phyloP scores from a whole-genome alignment of 2,797 vertebrate genomes.

The Mionectes olivaceus region DNA sequence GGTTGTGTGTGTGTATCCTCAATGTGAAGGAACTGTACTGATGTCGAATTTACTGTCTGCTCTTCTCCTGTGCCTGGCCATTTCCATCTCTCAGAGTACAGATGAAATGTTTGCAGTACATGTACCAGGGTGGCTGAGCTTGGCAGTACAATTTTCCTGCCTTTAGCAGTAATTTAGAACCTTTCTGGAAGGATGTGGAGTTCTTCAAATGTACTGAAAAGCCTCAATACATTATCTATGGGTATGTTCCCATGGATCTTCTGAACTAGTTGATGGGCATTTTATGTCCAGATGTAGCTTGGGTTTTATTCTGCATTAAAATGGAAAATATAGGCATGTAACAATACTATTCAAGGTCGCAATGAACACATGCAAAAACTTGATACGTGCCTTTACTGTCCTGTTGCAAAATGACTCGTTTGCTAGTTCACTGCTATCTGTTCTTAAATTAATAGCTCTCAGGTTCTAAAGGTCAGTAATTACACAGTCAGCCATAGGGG shows the following conservation, averaged over 20 bases:
- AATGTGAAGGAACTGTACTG: background rate
- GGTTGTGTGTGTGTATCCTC: accelerated
- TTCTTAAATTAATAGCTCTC: slow-evolving; percentile 63
- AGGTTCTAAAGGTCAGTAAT: slow-evolving; percentile 65
- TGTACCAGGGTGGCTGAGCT: background rate
- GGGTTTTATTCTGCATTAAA: background rate
- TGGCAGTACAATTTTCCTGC: background rate
- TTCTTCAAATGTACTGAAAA: background rate
- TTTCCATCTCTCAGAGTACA: background rate
- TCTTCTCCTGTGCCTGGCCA: background rate
- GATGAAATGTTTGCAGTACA: background rate
- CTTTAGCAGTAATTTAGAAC: background rate
- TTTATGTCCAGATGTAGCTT: background rate
- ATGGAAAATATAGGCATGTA: background rate
- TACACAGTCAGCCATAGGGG: slow-evolving; percentile 38
- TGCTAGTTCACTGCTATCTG: slow-evolving; percentile 39
- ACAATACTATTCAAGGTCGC: background rate
- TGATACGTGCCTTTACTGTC: background rate
- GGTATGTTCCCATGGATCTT: background rate
- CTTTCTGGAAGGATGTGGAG: background rate
- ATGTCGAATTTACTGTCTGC: background rate
- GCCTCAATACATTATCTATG: background rate
- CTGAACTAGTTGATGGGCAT: background rate
- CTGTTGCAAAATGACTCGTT: slow-evolving; percentile 16
- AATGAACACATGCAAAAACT: background rate